A percentile compares a stretch with the other conserved stretches of the same genome.
phyloP scores from a whole-genome alignment of 2,797 vertebrate species.

The Acanthiza pusilla region DNA sequence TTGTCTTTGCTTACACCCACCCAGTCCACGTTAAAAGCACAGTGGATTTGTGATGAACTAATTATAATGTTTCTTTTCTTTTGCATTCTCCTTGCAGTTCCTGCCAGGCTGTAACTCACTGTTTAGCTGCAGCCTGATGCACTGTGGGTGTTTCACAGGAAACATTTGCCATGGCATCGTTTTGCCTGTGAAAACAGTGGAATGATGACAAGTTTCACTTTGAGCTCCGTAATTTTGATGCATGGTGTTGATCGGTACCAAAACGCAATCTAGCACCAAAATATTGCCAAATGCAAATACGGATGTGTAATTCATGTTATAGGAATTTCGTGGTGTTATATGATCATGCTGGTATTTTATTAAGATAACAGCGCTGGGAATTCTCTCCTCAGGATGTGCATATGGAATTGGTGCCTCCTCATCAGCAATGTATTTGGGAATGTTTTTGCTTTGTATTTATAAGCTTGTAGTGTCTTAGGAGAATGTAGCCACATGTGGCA shows the following conservation, averaged over 20 bases:
- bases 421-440: not conserved
- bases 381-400: not conserved
- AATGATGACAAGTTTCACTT: not conserved
- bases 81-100: not conserved
- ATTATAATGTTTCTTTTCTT: not conserved
- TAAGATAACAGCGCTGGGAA: not conserved
- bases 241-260: not conserved
- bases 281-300: not conserved
- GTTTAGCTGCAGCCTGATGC: not conserved
- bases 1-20: not conserved
- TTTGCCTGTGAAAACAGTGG: not conserved
- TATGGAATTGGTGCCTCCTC: not conserved
- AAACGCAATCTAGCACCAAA: not conserved
- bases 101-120: not conserved
- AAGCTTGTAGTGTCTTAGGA: not conserved
- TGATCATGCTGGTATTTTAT: not conserved
- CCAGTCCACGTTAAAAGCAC: not conserved
- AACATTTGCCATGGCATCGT: not conserved
- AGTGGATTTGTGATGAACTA: not conserved
- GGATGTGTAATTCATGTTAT: not conserved
- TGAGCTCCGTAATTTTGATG: not conserved
- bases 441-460: not conserved
- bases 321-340: not conserved
- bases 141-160: not conserved
- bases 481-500: rapidly evolving